Base-by-base conservation (phyloP, 2,888 invertebrate species). In the Ceraclea dissimilis region DNA sequence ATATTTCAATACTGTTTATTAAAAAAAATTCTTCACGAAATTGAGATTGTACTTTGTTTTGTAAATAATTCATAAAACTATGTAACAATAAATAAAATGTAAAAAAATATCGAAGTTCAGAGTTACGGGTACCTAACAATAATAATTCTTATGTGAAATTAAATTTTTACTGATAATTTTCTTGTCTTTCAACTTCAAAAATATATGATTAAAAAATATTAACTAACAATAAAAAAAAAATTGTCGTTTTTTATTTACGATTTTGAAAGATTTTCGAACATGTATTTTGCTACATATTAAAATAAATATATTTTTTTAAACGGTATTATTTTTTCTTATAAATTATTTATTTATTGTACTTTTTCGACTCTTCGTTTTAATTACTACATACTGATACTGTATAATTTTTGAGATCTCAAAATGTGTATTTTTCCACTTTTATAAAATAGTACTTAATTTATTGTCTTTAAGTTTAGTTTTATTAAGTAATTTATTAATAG, bases 371-470 rank as follows among this genome's bases (percentile, higher is more conserved):
- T n/a, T n/a, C n/a, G n/a, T n/a, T n/a, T n/a, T n/a, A n/a, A n/a
- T n/a, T n/a, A n/a, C n/a, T n/a, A n/a, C n/a, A n/a, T n/a, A n/a
- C n/a, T n/a, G n/a, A 26, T 6, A 49, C 16, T 39, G 16, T 39
- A 39, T n/a, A 39, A 39, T 13, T 39, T 53, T 52, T 53, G 39
- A 57, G 57, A 57, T 57, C 57, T 57, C 57, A 57, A 53, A 57
- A 33, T 33, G 39, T 39, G 49, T 43, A 22, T 57, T 57, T 51
- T 26, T 49, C 52, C 31, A 57, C 33, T 31, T 43, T 57, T 19
- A 33, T 57, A 49, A 39, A 8, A 39, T 39, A 39, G 13, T 39
- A 13, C 4, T 39, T 8, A 50, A 39, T 8, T n/a, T 8, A 39
- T n/a, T 16, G 5, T 39, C 5, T n/a, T 39, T 8, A 39, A 39